Evolutionary conservation across 2,113 vertebrate species (phyloP).

Genomic region (Cavia porcellus): DNA sequence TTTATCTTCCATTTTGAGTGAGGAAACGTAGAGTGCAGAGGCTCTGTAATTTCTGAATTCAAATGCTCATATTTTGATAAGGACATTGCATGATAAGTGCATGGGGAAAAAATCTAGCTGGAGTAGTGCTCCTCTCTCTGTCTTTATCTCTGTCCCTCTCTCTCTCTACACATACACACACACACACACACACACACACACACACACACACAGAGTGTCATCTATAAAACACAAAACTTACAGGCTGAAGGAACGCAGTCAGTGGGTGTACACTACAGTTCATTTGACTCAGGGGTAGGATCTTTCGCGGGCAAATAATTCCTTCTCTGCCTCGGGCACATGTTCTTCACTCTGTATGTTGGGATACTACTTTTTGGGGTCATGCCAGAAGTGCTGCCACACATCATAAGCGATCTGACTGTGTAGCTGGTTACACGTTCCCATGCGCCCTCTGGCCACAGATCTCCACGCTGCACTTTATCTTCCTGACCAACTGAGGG

Average conservation of each 20-base stretch:
- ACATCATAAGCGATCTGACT: neutral
- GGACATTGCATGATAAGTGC: neutral
- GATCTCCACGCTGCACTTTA: neutral
- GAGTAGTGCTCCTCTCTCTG: neutral
- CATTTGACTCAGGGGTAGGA: neutral
- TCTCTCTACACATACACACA: neutral
- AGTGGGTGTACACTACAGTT: neutral
- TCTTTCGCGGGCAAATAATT: neutral
- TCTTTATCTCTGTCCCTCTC: too few species aligned
- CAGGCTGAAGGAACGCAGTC: neutral
- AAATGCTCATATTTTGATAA: neutral
- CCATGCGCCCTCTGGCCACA: neutral
- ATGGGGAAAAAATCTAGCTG: neutral
- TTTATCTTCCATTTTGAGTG: neutral
- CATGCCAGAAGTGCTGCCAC: neutral
- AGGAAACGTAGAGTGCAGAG: neutral
- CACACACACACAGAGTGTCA: neutral
- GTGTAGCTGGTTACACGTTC: neutral
- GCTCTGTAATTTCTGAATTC: neutral
- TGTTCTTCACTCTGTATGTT: neutral
- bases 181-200: neutral
- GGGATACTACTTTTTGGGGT: neutral
- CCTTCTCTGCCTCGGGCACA: neutral
- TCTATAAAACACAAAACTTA: neutral
- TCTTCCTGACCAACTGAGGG: slow-evolving; percentile 1